Evolutionary conservation across 1,140 invertebrate genomes (phyloP).

Genomic region (Aphaenogaster rudis): DNA sequence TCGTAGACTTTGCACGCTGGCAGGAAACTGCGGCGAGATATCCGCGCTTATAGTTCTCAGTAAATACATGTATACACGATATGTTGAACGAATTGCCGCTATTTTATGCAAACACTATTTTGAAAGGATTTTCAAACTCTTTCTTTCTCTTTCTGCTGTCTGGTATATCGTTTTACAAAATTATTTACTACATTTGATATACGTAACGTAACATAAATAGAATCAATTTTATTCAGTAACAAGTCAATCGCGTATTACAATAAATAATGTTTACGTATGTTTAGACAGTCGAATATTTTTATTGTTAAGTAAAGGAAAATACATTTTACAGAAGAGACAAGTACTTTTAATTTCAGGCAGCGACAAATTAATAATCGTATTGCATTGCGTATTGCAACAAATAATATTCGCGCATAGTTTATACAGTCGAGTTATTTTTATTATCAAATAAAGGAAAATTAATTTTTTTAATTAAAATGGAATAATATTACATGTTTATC

Average conservation of each 20-base stretch:
- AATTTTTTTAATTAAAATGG: not conserved
- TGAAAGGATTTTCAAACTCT: not conserved
- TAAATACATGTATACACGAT: constrained; percentile 7
- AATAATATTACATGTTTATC: not conserved
- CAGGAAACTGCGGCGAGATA: constrained; percentile 7
- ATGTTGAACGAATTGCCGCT: constrained; percentile 40
- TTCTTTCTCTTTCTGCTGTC: not conserved
- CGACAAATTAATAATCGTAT: too few relatives aligned
- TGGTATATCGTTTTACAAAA: not conserved
- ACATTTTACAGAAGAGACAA: not conserved
- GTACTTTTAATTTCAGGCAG: too few relatives aligned
- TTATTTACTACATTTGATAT: constrained; percentile 1
- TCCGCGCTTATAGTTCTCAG: not conserved
- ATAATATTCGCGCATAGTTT: too few relatives aligned
- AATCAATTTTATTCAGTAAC: not conserved
- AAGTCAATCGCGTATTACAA: not conserved
- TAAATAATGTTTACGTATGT: not conserved
- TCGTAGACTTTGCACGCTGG: not conserved
- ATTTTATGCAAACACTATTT: not conserved
- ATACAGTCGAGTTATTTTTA: too few relatives aligned
- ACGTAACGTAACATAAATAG: not conserved
- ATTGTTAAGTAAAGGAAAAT: not conserved
- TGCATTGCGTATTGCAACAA: too few relatives aligned
- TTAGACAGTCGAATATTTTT: not conserved
- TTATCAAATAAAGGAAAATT: not conserved